Evolutionary conservation across 1,140 invertebrate species (phyloP).

Genomic region (Drosophila nebulosa): DNA sequence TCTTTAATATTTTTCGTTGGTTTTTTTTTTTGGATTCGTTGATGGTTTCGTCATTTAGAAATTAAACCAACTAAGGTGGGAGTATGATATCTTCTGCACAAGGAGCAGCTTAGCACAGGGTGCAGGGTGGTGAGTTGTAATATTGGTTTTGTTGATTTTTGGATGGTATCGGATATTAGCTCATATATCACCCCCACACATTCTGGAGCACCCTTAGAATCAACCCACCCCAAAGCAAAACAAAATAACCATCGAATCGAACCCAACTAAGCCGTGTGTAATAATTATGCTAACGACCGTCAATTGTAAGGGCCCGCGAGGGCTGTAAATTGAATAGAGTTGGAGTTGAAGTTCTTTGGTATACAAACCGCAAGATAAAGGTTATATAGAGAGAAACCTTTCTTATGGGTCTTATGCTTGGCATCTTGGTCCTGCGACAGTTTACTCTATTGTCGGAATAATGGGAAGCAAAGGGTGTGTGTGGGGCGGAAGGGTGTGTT

Average conservation of each 20-base stretch:
- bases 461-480: background rate
- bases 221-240: background rate
- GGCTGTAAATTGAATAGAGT: slow-evolving; percentile 59
- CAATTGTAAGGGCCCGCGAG: slow-evolving; percentile 51
- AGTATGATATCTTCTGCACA: background rate
- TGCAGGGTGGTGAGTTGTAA: slow-evolving; percentile 17
- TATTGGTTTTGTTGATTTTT: slow-evolving; percentile 3
- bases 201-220: slow-evolving; percentile 7
- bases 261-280: slow-evolving; percentile 63
- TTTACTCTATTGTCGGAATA: background rate
- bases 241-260: slow-evolving; percentile 2
- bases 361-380: slow-evolving; percentile 52
- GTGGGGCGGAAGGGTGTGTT: too few species aligned
- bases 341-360: too few species aligned
- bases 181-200: slow-evolving; percentile 11
- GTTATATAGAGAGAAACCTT: background rate
- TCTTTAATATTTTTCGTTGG: slow-evolving; percentile 11
- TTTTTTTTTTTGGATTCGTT: slow-evolving; percentile 9
- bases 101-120: background rate
- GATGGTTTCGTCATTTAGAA: background rate
- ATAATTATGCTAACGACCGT: slow-evolving; percentile 80
- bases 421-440: background rate
- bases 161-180: slow-evolving; percentile 5
- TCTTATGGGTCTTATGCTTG: background rate
- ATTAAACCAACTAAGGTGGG: background rate